Conservation (phyloP, 2,113 vertebrate species). For the Tyto alba region DNA sequence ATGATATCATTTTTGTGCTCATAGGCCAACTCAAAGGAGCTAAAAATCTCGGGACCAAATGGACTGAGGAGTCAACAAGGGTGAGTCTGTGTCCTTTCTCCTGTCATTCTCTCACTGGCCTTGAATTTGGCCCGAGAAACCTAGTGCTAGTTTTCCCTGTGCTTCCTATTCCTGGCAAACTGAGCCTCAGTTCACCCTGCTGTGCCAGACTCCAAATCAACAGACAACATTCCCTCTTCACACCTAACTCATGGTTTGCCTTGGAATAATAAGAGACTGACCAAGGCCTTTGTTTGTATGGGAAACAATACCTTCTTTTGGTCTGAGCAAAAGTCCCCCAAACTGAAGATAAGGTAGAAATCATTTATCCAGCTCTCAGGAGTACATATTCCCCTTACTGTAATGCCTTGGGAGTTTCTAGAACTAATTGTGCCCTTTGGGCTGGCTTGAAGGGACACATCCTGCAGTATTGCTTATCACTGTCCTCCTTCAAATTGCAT, state of each 20-base stretch:
- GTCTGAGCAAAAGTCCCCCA: not conserved
- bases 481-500: not conserved
- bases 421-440: not conserved
- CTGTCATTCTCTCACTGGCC: not conserved
- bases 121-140: not conserved
- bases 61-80: fast-evolving
- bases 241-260: not conserved
- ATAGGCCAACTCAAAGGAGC: not conserved
- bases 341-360: not conserved
- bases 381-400: not conserved
- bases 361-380: not conserved
- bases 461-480: not conserved
- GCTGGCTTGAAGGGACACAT: not conserved
- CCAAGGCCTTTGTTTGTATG: not conserved
- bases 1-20: not conserved
- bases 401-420: not conserved
- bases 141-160: not conserved
- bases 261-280: not conserved
- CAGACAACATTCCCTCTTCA: not conserved
- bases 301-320: not conserved
- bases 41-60: not conserved
- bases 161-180: not conserved
- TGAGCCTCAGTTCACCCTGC: not conserved
- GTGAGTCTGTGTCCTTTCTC: not conserved
- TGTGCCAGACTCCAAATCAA: not conserved